These are phyloP conservation scores for Antedon mediterranea DNA, from an alignment of 53 echinoderm and acorn worm genomes.

Conservation along the genomic window DNA sequence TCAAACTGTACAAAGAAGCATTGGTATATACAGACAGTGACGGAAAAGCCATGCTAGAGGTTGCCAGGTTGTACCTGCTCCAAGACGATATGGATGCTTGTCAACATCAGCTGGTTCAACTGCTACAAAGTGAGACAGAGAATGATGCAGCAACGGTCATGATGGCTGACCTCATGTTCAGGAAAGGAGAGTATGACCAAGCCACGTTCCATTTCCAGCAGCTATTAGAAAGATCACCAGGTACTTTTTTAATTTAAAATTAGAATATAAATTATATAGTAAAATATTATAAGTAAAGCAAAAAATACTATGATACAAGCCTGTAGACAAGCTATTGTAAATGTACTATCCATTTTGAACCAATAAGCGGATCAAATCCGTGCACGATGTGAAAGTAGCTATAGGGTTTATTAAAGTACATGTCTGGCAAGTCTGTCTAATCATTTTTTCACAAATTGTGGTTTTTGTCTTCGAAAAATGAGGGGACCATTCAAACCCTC, in stretches of 20 bases:
- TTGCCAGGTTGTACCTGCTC: constrained; percentile 65
- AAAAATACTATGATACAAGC: no score
- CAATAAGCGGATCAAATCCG: no score
- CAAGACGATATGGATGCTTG: constrained; percentile 84
- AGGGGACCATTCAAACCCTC: no score
- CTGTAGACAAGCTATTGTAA: no score
- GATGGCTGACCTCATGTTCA: constrained; percentile 99
- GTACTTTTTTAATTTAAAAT: constrained; percentile 21
- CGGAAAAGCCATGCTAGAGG: constrained; percentile 83
- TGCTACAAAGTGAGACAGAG: constrained; percentile 66
- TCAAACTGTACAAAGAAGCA: constrained; percentile 98
- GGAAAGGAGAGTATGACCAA: constrained; percentile 94
- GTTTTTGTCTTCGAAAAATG: no score
- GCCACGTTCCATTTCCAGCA: constrained; percentile 96
- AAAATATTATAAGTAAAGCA: no score
- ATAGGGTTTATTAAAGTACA: no score
- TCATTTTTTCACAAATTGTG: no score
- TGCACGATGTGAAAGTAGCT: no score
- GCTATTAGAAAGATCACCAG: constrained; percentile 70
- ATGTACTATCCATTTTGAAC: no score
- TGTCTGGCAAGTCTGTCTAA: no score
- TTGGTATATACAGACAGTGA: constrained; percentile 73
- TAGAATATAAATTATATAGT: no score
- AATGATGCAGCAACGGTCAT: constrained; percentile 88
- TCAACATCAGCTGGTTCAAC: constrained; percentile 89